Evolutionary conservation across 2,113 vertebrate genomes (phyloP).

Genomic region (Poecilia latipinna): DNA sequence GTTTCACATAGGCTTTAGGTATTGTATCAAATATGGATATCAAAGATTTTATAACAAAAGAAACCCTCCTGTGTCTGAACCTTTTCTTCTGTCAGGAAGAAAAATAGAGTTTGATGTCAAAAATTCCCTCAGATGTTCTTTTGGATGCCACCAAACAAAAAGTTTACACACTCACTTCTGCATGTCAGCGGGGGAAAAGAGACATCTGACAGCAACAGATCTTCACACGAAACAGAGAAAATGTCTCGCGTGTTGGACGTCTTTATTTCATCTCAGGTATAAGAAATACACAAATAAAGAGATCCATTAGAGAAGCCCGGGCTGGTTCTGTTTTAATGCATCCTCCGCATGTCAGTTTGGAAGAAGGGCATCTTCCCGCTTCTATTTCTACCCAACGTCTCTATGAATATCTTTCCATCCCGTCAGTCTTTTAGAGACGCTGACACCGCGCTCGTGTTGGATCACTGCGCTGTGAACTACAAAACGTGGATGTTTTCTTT

Average conservation of each 20-base stretch:
- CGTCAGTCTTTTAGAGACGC: background rate
- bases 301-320: background rate
- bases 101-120: background rate
- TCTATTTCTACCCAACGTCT: slow-evolving; percentile 14
- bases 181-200: background rate
- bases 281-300: background rate
- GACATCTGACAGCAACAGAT: background rate
- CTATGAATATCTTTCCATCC: background rate
- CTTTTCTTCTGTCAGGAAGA: background rate
- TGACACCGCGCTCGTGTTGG: background rate
- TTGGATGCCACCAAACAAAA: background rate
- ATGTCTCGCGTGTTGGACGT: rapidly evolving
- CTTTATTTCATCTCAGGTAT: background rate
- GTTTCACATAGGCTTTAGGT: slow-evolving; percentile 1
- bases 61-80: background rate
- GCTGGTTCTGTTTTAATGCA: slow-evolving; percentile 2
- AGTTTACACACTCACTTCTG: background rate
- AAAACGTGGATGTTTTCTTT: background rate
- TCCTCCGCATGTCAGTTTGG: background rate
- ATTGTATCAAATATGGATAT: background rate
- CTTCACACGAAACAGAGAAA: background rate
- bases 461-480: slow-evolving; percentile 5
- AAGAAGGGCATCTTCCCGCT: slow-evolving; percentile 2
- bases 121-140: slow-evolving; percentile 3
- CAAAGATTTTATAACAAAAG: background rate